These are phyloP conservation scores for Parauchenoglanis punctatus DNA, from an alignment of 2,797 vertebrate species.

Conservation along the genomic window DNA sequence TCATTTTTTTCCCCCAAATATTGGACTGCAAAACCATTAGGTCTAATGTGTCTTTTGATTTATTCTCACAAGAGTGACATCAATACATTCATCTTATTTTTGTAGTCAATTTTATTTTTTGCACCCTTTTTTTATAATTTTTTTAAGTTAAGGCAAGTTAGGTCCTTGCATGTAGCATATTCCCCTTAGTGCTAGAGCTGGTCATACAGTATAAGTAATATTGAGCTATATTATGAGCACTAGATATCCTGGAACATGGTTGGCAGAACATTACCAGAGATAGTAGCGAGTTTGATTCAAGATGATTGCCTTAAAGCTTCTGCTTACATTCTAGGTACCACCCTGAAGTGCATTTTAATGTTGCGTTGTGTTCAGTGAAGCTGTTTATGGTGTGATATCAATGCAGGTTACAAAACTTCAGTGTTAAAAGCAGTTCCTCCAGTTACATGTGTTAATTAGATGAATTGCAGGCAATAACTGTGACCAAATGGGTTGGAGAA, in stretches of 20 bases:
- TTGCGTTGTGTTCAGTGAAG: slow-evolving; percentile 50
- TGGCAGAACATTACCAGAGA: slow-evolving; percentile 29
- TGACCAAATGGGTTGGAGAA: slow-evolving; percentile 77
- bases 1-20: slow-evolving; percentile 72
- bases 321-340: slow-evolving; percentile 39
- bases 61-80: slow-evolving; percentile 46
- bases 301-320: slow-evolving; percentile 49
- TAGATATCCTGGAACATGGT: slow-evolving; percentile 48
- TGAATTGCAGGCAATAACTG: slow-evolving; percentile 73
- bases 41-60: slow-evolving; percentile 68
- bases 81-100: slow-evolving; percentile 64
- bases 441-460: slow-evolving; percentile 54
- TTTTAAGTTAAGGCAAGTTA: slow-evolving; percentile 17
- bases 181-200: slow-evolving; percentile 39
- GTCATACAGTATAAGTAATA: slow-evolving; percentile 36
- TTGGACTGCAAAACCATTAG: slow-evolving; percentile 95
- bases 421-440: slow-evolving; percentile 60
- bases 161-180: slow-evolving; percentile 37
- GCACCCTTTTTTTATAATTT: neutral
- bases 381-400: slow-evolving; percentile 47
- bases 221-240: slow-evolving; percentile 45
- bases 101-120: slow-evolving; percentile 24
- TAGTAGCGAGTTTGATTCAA: slow-evolving; percentile 29
- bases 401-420: slow-evolving; percentile 60
- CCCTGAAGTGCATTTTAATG: slow-evolving; percentile 59